These are phyloP conservation scores for Vombatus ursinus DNA, from an alignment of 2,113 vertebrate genomes.

Conservation along the genomic window DNA sequence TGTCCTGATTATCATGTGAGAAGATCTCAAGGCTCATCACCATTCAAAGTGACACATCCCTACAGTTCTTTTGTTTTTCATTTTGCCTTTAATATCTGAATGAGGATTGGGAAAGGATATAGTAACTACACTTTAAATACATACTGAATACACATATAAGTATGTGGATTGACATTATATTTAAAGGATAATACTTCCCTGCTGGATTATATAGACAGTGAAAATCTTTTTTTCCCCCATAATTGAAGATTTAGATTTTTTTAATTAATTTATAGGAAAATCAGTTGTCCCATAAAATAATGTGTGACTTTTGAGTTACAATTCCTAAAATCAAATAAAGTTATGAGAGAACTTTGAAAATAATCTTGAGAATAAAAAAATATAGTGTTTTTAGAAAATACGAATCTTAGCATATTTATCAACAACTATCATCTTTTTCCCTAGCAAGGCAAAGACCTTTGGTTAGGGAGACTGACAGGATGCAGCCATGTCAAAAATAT, in stretches of 20 bases:
- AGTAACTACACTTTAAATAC: not conserved
- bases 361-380: slow-evolving; percentile 9
- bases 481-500: not conserved
- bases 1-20: not conserved
- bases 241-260: not conserved
- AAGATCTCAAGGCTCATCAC: not conserved
- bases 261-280: not conserved
- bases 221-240: not conserved
- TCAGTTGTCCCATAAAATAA: not conserved
- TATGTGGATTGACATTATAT: not conserved
- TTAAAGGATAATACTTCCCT: not conserved
- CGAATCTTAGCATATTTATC: not conserved
- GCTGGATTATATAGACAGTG: not conserved
- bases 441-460: not conserved
- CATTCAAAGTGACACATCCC: not conserved
- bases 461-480: not conserved
- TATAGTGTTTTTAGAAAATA: slow-evolving; percentile 35
- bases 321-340: not conserved
- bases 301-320: not conserved
- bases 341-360: not conserved
- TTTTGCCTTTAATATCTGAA: not conserved
- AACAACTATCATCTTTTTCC: not conserved
- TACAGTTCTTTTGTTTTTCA: not conserved
- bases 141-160: not conserved
- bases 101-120: not conserved